phyloP scores from a whole-genome alignment of 2,113 vertebrate genomes.

The Pampusana beccarii region DNA sequence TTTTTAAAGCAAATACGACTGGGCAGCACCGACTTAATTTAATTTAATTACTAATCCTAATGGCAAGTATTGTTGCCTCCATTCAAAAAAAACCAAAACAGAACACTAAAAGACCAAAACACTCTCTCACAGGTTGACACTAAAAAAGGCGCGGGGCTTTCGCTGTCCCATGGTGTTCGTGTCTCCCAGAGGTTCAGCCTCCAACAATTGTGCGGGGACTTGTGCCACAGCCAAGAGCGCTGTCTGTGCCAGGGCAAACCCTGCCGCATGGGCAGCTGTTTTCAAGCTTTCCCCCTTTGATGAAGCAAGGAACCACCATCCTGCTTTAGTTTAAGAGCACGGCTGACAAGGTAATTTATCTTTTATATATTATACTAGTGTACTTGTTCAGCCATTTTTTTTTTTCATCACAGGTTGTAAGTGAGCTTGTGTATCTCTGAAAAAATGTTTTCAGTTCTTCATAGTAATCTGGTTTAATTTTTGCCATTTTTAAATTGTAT shows the following conservation, averaged over 20 bases:
- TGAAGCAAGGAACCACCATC: not conserved
- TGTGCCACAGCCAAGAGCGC: not conserved
- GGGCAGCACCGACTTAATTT: not conserved
- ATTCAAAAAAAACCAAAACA: not conserved
- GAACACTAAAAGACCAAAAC: too few species aligned
- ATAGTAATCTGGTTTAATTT: not conserved
- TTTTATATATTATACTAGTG: not conserved
- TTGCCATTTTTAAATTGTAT: not conserved
- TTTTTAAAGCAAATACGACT: not conserved
- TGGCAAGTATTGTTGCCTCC: not conserved
- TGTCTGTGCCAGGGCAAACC: not conserved
- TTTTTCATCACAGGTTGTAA: not conserved
- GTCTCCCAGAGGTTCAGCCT: not conserved
- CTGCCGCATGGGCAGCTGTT: accelerated
- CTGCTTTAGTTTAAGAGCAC: not conserved
- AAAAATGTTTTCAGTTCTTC: not conserved
- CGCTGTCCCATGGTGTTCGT: not conserved
- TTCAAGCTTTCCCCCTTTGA: not conserved
- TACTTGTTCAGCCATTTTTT: not conserved
- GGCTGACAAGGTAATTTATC: not conserved
- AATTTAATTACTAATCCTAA: not conserved
- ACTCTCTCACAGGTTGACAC: not conserved
- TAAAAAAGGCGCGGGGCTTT: not conserved
- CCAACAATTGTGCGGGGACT: accelerated
- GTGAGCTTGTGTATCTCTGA: not conserved